Percentiles rank a stretch among this genome's conserved stretches.
Conservation (phyloP, 2,113 vertebrate genomes). For the mouse (Mus musculus) region GRCm39 chr9:63708001-63708500, state of each 20-base stretch:
- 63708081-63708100: neutral
- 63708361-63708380: neutral
- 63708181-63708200: constrained; percentile 18
- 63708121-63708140: neutral
- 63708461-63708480: constrained; percentile 70
- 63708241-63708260: neutral
- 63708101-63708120: neutral
- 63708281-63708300: neutral
- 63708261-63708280: constrained; percentile 6
- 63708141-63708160: neutral
- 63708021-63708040: neutral
- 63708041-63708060: neutral
- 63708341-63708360: neutral
- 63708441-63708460: neutral
- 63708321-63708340: neutral
- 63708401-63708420: neutral
- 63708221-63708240: neutral
- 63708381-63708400: constrained; percentile 13
- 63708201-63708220: constrained; percentile 33
- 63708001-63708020: constrained; percentile 24
- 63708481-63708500: constrained; percentile 93
- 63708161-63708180: constrained; percentile 26
- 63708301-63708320: constrained; percentile 9
- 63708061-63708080: neutral
- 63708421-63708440: fast-evolving